phyloP scores from a whole-genome alignment of 2,113 vertebrate species.

The Scatophagus argus region DNA sequence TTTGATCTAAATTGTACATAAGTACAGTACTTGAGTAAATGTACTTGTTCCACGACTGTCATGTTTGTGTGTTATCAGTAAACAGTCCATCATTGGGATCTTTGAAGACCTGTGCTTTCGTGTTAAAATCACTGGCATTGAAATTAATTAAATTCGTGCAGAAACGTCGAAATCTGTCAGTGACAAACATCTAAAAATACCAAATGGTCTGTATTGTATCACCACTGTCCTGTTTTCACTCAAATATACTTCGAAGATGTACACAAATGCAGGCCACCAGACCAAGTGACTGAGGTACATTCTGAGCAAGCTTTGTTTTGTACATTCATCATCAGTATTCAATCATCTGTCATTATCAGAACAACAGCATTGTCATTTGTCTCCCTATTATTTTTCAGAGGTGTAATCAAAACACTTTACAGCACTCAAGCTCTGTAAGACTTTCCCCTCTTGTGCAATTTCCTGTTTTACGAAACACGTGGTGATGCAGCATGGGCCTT shows the following conservation, averaged over 20 bases:
- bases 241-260: not conserved
- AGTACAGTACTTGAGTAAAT: not conserved
- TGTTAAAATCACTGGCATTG: not conserved
- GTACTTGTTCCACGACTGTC: not conserved
- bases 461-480: slow-evolving; percentile 30
- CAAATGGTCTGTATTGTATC: no score
- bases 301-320: not conserved
- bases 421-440: not conserved
- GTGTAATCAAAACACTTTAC: not conserved
- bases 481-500: slow-evolving; percentile 32
- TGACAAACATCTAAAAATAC: not conserved
- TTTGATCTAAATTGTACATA: not conserved
- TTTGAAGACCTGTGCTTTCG: not conserved
- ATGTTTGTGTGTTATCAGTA: not conserved
- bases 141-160: not conserved
- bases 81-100: not conserved
- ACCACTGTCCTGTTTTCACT: not conserved
- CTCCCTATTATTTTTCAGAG: not conserved
- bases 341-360: not conserved
- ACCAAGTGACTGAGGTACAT: not conserved
- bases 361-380: not conserved
- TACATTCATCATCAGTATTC: not conserved
- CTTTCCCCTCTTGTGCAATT: slow-evolving; percentile 13
- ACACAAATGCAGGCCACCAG: not conserved
- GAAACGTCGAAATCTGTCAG: not conserved